A percentile compares a stretch with the other conserved stretches of the same genome.
Evolutionary conservation across 2,797 vertebrate species (phyloP).

Genomic region (Denticeps clupeoides): DNA sequence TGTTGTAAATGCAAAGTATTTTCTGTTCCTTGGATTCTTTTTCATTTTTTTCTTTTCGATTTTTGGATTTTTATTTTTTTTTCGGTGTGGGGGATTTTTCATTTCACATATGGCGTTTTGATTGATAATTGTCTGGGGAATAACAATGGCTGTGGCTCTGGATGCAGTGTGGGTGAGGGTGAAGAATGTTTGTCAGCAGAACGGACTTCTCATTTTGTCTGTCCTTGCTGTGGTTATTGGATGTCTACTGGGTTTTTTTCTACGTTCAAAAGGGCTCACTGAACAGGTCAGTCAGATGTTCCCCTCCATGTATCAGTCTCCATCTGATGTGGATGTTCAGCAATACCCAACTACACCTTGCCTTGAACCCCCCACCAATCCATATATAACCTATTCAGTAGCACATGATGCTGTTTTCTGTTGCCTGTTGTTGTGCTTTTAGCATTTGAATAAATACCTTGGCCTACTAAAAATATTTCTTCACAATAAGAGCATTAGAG

Average conservation of each 20-base stretch:
- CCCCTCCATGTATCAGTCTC: no score
- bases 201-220: slow-evolving; percentile 88
- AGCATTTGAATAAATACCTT: no score
- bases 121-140: slow-evolving; percentile 39
- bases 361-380: not conserved
- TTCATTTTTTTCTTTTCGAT: slow-evolving; percentile 6
- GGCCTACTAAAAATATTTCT: no score
- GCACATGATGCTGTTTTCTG: no score
- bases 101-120: slow-evolving; percentile 56
- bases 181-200: slow-evolving; percentile 83
- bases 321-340: no score
- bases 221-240: slow-evolving; percentile 87
- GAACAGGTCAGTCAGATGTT: slow-evolving; percentile 72
- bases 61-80: not conserved
- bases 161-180: slow-evolving; percentile 72
- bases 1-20: no score
- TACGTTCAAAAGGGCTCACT: slow-evolving; percentile 79
- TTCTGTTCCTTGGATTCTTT: no score
- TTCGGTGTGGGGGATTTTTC: slow-evolving; percentile 18
- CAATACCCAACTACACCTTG: not conserved
- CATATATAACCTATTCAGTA: no score
- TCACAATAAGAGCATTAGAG: no score
- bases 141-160: slow-evolving; percentile 72
- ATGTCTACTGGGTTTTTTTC: slow-evolving; percentile 89
- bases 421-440: no score